These are phyloP conservation scores for Oxyura jamaicensis DNA, from an alignment of 2,113 vertebrate genomes.

Conservation along the genomic window DNA sequence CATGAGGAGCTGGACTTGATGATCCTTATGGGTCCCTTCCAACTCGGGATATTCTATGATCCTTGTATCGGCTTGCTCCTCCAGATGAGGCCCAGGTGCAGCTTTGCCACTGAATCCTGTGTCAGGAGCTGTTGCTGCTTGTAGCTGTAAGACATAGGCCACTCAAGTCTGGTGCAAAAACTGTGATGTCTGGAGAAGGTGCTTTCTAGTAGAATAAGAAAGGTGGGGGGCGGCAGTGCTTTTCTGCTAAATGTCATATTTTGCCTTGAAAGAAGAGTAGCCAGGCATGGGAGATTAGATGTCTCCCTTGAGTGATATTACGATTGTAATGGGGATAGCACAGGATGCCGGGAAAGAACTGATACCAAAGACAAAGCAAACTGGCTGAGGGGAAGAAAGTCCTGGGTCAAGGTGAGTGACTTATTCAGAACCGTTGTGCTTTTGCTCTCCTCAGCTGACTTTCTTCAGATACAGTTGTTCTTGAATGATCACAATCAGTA, in stretches of 20 bases:
- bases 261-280: not conserved
- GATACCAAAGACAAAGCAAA: conserved; percentile 3
- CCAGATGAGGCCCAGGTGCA: not conserved
- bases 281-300: not conserved
- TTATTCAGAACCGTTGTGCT: conserved; percentile 1
- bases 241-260: not conserved
- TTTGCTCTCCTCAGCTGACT: conserved; percentile 21
- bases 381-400: not conserved
- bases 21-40: no score
- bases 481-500: conserved; percentile 72
- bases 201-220: not conserved
- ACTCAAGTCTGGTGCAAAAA: not conserved
- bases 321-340: not conserved
- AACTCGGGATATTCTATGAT: no score
- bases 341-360: not conserved
- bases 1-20: not conserved
- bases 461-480: conserved; percentile 74
- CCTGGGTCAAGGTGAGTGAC: conserved; percentile 35
- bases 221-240: not conserved
- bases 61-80: not conserved
- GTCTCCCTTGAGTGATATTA: not conserved
- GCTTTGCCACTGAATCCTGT: not conserved
- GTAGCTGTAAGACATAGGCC: not conserved
- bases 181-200: not conserved
- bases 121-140: not conserved